These are phyloP conservation scores for Spodoptera frugiperda DNA, from an alignment of 1,140 invertebrate genomes.

Conservation along the genomic window DNA sequence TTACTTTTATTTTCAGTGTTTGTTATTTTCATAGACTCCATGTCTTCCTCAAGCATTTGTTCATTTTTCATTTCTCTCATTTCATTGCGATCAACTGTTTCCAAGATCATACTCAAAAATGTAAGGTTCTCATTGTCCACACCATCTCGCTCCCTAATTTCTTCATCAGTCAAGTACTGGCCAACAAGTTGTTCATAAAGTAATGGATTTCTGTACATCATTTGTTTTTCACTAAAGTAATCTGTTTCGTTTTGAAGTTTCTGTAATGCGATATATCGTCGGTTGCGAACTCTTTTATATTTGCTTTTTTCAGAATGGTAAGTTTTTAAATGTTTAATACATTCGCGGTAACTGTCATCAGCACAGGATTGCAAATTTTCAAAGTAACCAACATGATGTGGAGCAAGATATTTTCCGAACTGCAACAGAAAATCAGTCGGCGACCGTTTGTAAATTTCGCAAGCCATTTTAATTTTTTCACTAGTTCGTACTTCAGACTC, in stretches of 20 bases:
- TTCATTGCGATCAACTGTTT: constrained; percentile 89
- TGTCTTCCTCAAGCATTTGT: constrained; percentile 87
- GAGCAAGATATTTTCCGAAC: constrained; percentile 91
- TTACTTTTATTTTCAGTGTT: constrained; percentile 32
- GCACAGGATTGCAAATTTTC: constrained; percentile 71
- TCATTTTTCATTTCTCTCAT: constrained; percentile 88
- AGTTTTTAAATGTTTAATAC: constrained; percentile 86
- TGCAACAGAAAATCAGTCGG: constrained; percentile 90
- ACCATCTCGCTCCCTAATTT: constrained; percentile 89
- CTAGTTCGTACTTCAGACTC: constrained; percentile 89
- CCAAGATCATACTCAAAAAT: constrained; percentile 90
- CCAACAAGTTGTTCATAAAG: constrained; percentile 96
- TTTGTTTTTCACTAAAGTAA: constrained; percentile 96
- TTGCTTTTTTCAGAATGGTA: constrained; percentile 85
- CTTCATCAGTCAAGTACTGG: constrained; percentile 92
- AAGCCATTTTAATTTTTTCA: constrained; percentile 91
- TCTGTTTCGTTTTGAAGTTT: constrained; percentile 90
- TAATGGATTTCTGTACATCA: constrained; percentile 96
- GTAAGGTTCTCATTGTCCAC: constrained; percentile 87
- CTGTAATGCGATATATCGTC: constrained; percentile 93
- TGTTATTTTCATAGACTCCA: constrained; percentile 52
- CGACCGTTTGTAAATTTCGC: constrained; percentile 88
- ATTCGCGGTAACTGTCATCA: constrained; percentile 87
- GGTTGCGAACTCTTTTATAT: constrained; percentile 90
- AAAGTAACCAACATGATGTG: constrained; percentile 90